Conservation (phyloP, 2,888 invertebrate species). For the Psococerastis gibbosa region DNA sequence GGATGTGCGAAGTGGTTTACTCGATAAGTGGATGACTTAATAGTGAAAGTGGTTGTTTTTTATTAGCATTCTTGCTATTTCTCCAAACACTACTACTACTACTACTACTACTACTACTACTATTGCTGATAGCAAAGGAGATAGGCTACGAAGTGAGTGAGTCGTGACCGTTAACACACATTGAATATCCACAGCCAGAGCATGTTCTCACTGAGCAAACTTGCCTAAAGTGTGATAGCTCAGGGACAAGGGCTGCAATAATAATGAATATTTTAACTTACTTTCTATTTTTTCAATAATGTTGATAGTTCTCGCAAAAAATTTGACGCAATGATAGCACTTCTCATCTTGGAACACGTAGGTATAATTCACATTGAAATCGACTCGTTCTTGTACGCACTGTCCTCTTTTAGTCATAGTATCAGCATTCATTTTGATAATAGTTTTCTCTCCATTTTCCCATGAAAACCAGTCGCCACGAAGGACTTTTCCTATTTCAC, state of each 20-base stretch:
- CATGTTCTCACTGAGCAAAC: too few relatives aligned
- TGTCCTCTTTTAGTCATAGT: slow-evolving; percentile 55
- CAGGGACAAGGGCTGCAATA: neutral
- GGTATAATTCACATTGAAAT: slow-evolving; percentile 63
- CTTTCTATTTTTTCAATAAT: slow-evolving; percentile 77
- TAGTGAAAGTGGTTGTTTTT: too few relatives aligned
- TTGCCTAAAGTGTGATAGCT: too few relatives aligned
- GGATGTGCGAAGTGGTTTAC: too few relatives aligned
- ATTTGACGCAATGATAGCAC: slow-evolving; percentile 72
- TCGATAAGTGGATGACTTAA: too few relatives aligned
- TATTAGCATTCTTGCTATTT: too few relatives aligned
- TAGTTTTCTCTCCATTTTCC: slow-evolving; percentile 66
- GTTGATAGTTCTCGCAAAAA: slow-evolving; percentile 71
- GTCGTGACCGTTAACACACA: too few relatives aligned
- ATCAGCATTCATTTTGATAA: slow-evolving; percentile 63
- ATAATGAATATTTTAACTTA: slow-evolving; percentile 29
- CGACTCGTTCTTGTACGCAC: slow-evolving; percentile 53
- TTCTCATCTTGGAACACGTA: slow-evolving; percentile 49
- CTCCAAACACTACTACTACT: too few relatives aligned
- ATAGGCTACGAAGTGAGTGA: too few relatives aligned
- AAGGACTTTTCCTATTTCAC: too few relatives aligned
- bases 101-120: too few relatives aligned
- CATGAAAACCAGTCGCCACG: slow-evolving; percentile 84
- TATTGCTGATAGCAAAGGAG: too few relatives aligned
- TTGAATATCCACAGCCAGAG: slow-evolving; percentile 7